Base-by-base conservation (phyloP, 1,140 invertebrate genomes). In the Galleria mellonella region DNA sequence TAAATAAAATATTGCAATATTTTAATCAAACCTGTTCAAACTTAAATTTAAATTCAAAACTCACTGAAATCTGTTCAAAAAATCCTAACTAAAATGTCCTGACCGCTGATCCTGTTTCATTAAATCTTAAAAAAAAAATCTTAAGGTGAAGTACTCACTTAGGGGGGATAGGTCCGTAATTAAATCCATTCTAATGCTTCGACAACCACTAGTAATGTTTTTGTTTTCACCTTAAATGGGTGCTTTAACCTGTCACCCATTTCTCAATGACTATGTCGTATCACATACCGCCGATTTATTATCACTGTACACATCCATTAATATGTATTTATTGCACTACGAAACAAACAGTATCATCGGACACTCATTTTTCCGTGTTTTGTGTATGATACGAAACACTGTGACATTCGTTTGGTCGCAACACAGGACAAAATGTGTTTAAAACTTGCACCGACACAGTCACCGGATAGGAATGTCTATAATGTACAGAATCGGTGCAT, bases 161-260 rank as follows among this genome's bases (percentile, higher is more conserved):
- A 83, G 51, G 15, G 69, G 61, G 10, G 75, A 71, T 14, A 83
- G 51, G 47, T 79, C 77, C n/a, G 65, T 64, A 31, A 79, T 74
- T 37, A 78, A 42, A 82, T 83, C 79, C 79, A 83, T 83, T 55
- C 68, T 72, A 49, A 38, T 48, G 49, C 47, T 23, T 23, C 2
- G 17, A 50, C 40, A 40, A 51, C 41, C 47, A 38, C 45, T 54
- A 52, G 17, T 10, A 53, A 32, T 40, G 62, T 64, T 69, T 62
- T 77, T 62, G 47, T 64, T 79, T 75, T 81, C 63, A 79, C 72
- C 75, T 73, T 81, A 40, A 62, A 72, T 65, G 70, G 77, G 52
- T 76, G 72, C 62, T 71, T 78, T 27, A 75, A 67, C 44, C 62
- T 73, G 68, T 77, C 78, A 79, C 73, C 78, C 81, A 83, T 83